Conservation (phyloP, 2,888 invertebrate genomes). For the Polydrusus pterygomalis region DNA sequence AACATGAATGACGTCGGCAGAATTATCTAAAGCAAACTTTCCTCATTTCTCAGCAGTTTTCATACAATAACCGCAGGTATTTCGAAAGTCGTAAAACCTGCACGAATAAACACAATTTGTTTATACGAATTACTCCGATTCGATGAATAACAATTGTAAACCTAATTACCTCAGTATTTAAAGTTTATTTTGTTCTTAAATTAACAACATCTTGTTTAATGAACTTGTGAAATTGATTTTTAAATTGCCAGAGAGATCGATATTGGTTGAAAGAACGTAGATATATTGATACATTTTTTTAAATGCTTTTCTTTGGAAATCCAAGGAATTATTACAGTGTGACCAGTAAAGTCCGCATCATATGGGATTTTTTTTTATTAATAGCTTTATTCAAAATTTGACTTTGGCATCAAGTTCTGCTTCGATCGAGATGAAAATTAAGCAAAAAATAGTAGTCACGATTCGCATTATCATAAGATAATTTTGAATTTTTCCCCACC, state of each 20-base stretch:
- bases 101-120: constrained; percentile 44
- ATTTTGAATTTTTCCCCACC: too few relatives aligned
- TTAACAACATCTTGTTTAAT: constrained; percentile 27
- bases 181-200: constrained; percentile 50
- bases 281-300: too few relatives aligned
- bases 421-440: too few relatives aligned
- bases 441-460: too few relatives aligned
- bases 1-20: constrained; percentile 3
- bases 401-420: too few relatives aligned
- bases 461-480: too few relatives aligned
- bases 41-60: constrained; percentile 24
- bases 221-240: constrained; percentile 26
- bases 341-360: too few relatives aligned
- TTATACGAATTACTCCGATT: constrained; percentile 44
- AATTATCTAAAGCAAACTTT: neutral
- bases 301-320: too few relatives aligned
- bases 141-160: constrained; percentile 53
- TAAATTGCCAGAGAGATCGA: neutral
- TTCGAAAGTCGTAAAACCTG: constrained; percentile 42
- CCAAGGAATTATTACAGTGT: too few relatives aligned
- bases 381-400: too few relatives aligned
- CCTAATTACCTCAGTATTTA: constrained; percentile 46
- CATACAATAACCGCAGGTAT: constrained; percentile 44
- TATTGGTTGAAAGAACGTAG: neutral
- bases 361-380: too few relatives aligned